Evolutionary conservation across 2,888 invertebrate genomes (phyloP).

Genomic region (Sphaerophoria taeniata): DNA sequence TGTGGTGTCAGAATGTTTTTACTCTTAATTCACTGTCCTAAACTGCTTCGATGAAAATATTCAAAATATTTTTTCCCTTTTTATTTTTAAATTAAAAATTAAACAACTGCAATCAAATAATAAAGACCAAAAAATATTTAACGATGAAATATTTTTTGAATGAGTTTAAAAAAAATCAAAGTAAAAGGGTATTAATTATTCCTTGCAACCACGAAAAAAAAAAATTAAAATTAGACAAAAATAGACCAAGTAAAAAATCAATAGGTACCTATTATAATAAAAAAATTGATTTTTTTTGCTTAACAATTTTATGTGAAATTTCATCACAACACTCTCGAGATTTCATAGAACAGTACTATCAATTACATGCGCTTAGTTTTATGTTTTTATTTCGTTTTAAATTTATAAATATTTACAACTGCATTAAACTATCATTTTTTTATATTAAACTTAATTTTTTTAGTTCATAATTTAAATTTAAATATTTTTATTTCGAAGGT

Average conservation of each 20-base stretch:
- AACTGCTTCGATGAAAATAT: too few species aligned
- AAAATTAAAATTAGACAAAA: slow-evolving; percentile 18
- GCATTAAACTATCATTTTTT: slow-evolving; percentile 54
- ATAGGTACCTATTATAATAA: slow-evolving; percentile 29
- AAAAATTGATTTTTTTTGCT: slow-evolving; percentile 41
- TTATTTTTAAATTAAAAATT: too few species aligned
- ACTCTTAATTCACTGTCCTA: too few species aligned
- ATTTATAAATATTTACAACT: slow-evolving; percentile 59
- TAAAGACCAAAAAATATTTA: too few species aligned
- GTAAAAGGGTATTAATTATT: too few species aligned
- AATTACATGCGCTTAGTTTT: slow-evolving; percentile 71
- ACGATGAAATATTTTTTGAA: too few species aligned
- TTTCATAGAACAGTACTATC: slow-evolving; percentile 75
- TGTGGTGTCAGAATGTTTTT: too few species aligned
- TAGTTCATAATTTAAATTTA: slow-evolving; percentile 54
- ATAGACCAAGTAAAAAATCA: slow-evolving; percentile 21
- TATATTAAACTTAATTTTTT: slow-evolving; percentile 56
- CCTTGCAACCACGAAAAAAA: neutral
- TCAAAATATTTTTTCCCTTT: too few species aligned
- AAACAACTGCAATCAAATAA: too few species aligned
- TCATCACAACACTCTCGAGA: slow-evolving; percentile 83
- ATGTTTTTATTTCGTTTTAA: neutral
- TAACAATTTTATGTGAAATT: slow-evolving; percentile 75
- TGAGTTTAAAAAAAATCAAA: too few species aligned
- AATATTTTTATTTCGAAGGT: slow-evolving; percentile 78